Base-by-base conservation (phyloP, 2,113 vertebrate genomes). In the Cheirogaleus medius region DNA sequence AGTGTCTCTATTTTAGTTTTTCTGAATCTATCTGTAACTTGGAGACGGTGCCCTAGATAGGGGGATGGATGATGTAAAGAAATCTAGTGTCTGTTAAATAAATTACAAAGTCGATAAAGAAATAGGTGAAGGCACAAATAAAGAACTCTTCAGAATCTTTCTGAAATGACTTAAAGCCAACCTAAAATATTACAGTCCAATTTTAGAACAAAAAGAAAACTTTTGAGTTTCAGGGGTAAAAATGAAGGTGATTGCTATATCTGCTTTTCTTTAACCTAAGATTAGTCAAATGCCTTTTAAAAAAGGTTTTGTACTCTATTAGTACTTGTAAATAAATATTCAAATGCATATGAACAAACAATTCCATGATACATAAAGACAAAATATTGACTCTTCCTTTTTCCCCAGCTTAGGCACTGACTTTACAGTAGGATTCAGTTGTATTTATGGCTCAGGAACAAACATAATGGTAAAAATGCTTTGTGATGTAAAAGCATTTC, bases 31-130 rank as follows among this genome's bases (percentile, higher is more conserved):
- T 66, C 64, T 90, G 5, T 84, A 82, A 95, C 78, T 96, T 85
- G 49, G 39, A 95, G 82, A 94, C 78, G 82, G 42, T 92, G 80
- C 49, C 90, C 90, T 84, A 96, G 90, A 95, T 85, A 96, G 63
- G 44, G 49, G 80, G 25, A 96, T 92, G 80, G 66, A 97, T 94
- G 84, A 66, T 49, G 8, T 39, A 90, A 93, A 90, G 69, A 63
- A 90, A 92, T 88, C 29, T n/a, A 60, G 17, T 52, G 87, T 58
- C 94, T 77, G 82, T 68, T 87, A 95, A 94, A 97, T 97, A 97
- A 97, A 97, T 97, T 87, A 97, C 83, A 64, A 89, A 90, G 87
- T 76, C 83, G 37, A 25, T 95, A 84, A 80, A 49, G 42, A 95
- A 96, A 85, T 14, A 93, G 90, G 60, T 77, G 10, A 94, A 87